A percentile compares a stretch with the other conserved stretches of the same genome.
Evolutionary conservation across 1,140 invertebrate species (phyloP).

Genomic region (Tribolium madens): DNA sequence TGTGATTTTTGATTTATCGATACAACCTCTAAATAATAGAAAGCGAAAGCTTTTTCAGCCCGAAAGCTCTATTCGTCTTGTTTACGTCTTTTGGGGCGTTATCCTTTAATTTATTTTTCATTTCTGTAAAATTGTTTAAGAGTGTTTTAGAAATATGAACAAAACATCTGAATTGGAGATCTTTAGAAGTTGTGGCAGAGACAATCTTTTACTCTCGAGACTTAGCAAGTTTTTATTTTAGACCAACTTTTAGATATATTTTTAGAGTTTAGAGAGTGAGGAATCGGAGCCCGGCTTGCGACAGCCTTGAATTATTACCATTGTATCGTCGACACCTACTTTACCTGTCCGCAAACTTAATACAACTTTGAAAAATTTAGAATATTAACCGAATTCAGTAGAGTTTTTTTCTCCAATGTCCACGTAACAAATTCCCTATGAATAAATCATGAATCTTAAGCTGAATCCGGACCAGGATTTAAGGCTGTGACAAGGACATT

Average conservation of each 20-base stretch:
- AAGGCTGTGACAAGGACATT: slow-evolving; percentile 50
- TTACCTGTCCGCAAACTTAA: neutral
- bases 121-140: slow-evolving; percentile 3
- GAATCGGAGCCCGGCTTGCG: slow-evolving; percentile 1
- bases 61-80: slow-evolving; percentile 12
- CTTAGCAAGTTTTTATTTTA: slow-evolving; percentile 40
- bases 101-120: slow-evolving; percentile 17
- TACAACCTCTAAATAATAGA: slow-evolving; percentile 25
- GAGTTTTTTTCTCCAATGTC: neutral
- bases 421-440: slow-evolving; percentile 48
- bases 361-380: no score
- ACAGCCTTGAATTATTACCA: slow-evolving; percentile 2
- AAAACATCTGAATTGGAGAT: slow-evolving; percentile 32
- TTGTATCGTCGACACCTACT: slow-evolving; percentile 9
- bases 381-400: neutral
- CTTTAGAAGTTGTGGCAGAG: slow-evolving; percentile 31
- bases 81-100: slow-evolving; percentile 7
- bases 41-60: slow-evolving; percentile 39
- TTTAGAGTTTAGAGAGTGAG: slow-evolving; percentile 19
- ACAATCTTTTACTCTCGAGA: slow-evolving; percentile 44
- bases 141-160: slow-evolving; percentile 35
- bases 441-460: slow-evolving; percentile 47
- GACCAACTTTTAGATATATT: slow-evolving; percentile 35
- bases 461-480: slow-evolving; percentile 40
- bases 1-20: slow-evolving; percentile 41